Evolutionary conservation across 2,797 vertebrate species (phyloP), one percentile per base, ranked within the genome.

Genomic region (Hipposideros larvatus): DNA sequence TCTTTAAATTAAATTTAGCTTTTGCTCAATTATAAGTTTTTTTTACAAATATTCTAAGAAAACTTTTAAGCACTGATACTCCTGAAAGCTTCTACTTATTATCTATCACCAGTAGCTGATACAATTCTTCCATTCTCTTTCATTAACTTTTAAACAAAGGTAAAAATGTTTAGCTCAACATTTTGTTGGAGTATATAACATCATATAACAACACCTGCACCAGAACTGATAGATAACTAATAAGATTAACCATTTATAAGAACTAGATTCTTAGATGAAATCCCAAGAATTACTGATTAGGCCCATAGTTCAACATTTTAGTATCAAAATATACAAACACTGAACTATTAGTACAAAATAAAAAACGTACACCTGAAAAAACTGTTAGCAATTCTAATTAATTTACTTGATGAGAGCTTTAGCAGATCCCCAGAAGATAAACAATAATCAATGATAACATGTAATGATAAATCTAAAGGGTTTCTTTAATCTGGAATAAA

Each of bases 21-120:
- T 75, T 90, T 55, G 75, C 10, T 87, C 53, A 80, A 70, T 84
- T 34, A 73, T 55, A 59, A 28, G 13, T 68, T 80, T 88, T 77
- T 13, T 66, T 73, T 28, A 92, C 66, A 86, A 94, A 90, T 63
- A 78, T 75, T 19, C 48, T 80, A 87, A 82, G 51, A 87, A 92
- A 89, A 26, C 7, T 34, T 96, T 89, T 26, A 85, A 85, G 37
- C 13, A 74, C 4, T 11, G 19, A 43, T 37, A 85, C 63, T 94
- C 34, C 41, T 68, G 15, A 75, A 95, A 87, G 37, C 51, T 41
- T 75, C 68, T 77, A 83, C 14, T 80, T 80, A 83, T 61, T 85
- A 66, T 41, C 21, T 85, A 57, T 41, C 21, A 75, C 22, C 21
- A 41, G 77, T 43, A 87, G 10, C 59, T 80, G n/a, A 80, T 19